These are phyloP conservation scores for Trissolcus brochymenae DNA, from an alignment of 2,888 invertebrate genomes.

Conservation along the genomic window DNA sequence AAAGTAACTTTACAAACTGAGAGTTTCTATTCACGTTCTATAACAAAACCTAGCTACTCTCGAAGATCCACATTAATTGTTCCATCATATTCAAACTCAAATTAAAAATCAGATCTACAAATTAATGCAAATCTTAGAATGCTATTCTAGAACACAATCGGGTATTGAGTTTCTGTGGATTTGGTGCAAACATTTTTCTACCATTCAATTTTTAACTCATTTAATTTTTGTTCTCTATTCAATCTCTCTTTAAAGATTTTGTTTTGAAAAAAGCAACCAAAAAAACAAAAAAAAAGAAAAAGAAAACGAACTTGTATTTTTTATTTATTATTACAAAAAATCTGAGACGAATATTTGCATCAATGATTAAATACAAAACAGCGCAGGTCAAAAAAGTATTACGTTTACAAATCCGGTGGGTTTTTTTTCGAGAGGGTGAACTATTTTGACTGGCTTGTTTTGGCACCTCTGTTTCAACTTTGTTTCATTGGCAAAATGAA, in stretches of 20 bases:
- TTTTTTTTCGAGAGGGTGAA: too few species aligned
- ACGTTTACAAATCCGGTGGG: too few species aligned
- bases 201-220: background rate
- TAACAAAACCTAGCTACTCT: conserved; percentile 27
- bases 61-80: conserved; percentile 46
- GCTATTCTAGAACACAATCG: conserved; percentile 52
- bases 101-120: conserved; percentile 8
- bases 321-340: too few species aligned
- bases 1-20: conserved; percentile 8
- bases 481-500: too few species aligned
- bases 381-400: conserved; percentile 10
- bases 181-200: conserved; percentile 27
- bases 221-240: background rate
- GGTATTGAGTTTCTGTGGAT: conserved; percentile 32
- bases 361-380: conserved; percentile 28
- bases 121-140: conserved; percentile 34
- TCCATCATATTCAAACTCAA: background rate
- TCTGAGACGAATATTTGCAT: conserved; percentile 15
- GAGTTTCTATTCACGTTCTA: conserved; percentile 25
- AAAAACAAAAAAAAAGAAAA: background rate
- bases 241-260: background rate
- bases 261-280: too few species aligned
- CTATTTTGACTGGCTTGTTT: too few species aligned
- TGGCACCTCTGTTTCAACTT: too few species aligned
- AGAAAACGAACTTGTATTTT: too few species aligned